These are phyloP conservation scores for Petrophora chlorosata DNA, from an alignment of 2,888 invertebrate species.

Conservation along the genomic window DNA sequence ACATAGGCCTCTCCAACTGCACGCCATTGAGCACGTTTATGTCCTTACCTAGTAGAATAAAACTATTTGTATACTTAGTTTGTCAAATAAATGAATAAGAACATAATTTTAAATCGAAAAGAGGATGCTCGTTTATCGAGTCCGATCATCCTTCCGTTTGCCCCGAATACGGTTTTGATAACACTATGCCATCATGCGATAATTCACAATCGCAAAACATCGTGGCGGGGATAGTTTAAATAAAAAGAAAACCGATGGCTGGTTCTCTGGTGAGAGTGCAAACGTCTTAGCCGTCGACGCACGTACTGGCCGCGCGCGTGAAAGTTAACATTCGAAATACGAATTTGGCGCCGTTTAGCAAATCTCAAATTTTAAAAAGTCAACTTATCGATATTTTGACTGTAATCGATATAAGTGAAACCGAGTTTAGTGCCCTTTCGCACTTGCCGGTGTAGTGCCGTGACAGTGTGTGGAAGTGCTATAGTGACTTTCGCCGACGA, in stretches of 20 bases:
- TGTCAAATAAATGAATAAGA: too few species aligned
- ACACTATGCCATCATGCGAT: constrained; percentile 62
- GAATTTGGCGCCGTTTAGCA: constrained; percentile 55
- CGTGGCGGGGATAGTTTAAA: constrained; percentile 73
- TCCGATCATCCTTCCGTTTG: constrained; percentile 39
- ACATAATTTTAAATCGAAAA: constrained; percentile 6
- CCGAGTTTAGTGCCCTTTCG: constrained; percentile 38
- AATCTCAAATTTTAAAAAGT: constrained; percentile 36
- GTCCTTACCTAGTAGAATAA: too few species aligned
- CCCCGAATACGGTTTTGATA: constrained; percentile 64
- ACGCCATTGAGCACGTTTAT: too few species aligned
- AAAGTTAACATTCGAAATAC: constrained; percentile 60
- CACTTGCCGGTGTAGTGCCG: constrained; percentile 50
- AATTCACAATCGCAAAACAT: constrained; percentile 56
- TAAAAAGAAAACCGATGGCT: constrained; percentile 72
- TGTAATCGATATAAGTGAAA: constrained; percentile 35
- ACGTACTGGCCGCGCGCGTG: constrained; percentile 57
- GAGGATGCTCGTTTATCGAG: constrained; percentile 8
- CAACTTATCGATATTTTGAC: constrained; percentile 26
- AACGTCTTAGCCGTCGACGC: constrained; percentile 53
- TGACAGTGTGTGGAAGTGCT: constrained; percentile 58
- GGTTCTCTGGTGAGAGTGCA: constrained; percentile 75
- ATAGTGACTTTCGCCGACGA: constrained; percentile 69
- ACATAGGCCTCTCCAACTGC: too few species aligned
- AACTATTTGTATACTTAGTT: too few species aligned